A percentile compares a stretch with the other conserved stretches of the same genome.
Evolutionary conservation across 1,140 invertebrate species (phyloP).

Genomic region (Diprion similis): DNA sequence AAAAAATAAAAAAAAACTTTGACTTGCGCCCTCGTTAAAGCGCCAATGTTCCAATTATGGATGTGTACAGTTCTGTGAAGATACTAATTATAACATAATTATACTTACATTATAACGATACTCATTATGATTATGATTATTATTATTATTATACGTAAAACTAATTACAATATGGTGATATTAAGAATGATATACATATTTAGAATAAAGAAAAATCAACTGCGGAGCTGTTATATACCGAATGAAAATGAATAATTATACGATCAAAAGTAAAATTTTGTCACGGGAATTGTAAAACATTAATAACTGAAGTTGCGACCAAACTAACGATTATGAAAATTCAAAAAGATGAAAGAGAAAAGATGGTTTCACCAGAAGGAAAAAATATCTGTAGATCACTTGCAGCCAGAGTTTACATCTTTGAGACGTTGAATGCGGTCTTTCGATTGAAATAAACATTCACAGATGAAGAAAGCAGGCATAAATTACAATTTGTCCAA

Average conservation of each 20-base stretch:
- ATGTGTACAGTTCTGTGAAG: conserved; percentile 51
- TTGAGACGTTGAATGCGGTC: no score
- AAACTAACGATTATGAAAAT: no score
- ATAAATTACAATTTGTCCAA: no score
- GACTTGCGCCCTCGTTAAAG: conserved; percentile 41
- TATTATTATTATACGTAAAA: conserved; percentile 38
- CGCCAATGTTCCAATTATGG: conserved; percentile 45
- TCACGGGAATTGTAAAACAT: no score
- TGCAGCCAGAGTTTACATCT: no score
- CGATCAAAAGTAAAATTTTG: no score
- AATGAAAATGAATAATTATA: conserved; percentile 30
- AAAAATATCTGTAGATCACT: no score
- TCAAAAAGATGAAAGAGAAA: no score
- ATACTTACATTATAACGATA: conserved; percentile 45
- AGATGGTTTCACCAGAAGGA: no score
- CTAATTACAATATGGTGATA: conserved; percentile 40
- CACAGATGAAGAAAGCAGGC: no score
- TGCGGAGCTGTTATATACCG: conserved; percentile 36
- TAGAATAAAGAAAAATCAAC: conserved; percentile 35
- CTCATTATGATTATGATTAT: conserved; percentile 32
- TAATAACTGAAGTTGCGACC: no score
- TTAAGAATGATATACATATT: conserved; percentile 45
- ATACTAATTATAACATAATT: conserved; percentile 45
- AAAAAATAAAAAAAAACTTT: neutral
- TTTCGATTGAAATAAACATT: no score